Evolutionary conservation across 2,888 invertebrate genomes (phyloP).

Genomic region (Ischnura elegans): DNA sequence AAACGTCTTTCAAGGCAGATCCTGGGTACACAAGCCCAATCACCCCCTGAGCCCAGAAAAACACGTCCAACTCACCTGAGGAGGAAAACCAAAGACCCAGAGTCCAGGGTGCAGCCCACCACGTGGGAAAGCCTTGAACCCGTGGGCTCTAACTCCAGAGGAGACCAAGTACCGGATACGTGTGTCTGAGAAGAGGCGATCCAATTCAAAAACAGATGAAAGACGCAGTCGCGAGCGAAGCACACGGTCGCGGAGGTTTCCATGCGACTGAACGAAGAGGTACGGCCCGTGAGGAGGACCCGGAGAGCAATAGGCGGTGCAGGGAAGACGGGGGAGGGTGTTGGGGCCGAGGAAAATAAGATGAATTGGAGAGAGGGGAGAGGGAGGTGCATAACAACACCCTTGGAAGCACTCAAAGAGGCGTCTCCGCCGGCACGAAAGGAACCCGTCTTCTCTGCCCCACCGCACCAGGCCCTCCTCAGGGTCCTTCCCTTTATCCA

Average conservation of each 20-base stretch:
- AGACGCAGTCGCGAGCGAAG: background rate
- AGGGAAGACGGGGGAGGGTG: background rate
- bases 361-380: slow-evolving; percentile 17
- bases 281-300: background rate
- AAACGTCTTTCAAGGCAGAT: too few relatives aligned
- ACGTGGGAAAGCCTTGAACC: background rate
- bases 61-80: background rate
- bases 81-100: background rate
- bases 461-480: background rate
- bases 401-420: slow-evolving; percentile 45
- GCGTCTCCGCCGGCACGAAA: slow-evolving; percentile 68
- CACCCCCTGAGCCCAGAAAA: too few relatives aligned
- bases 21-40: too few relatives aligned
- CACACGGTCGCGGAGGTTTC: background rate
- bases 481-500: background rate
- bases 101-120: background rate
- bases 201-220: background rate
- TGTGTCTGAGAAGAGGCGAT: background rate
- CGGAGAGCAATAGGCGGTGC: background rate
- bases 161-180: background rate
- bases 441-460: slow-evolving; percentile 26
- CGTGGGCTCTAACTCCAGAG: background rate
- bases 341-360: background rate
- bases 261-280: slow-evolving; percentile 28
- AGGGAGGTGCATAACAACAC: slow-evolving; percentile 5